phyloP scores from a whole-genome alignment of 2,888 invertebrate genomes.

The Ametastegia equiseti region DNA sequence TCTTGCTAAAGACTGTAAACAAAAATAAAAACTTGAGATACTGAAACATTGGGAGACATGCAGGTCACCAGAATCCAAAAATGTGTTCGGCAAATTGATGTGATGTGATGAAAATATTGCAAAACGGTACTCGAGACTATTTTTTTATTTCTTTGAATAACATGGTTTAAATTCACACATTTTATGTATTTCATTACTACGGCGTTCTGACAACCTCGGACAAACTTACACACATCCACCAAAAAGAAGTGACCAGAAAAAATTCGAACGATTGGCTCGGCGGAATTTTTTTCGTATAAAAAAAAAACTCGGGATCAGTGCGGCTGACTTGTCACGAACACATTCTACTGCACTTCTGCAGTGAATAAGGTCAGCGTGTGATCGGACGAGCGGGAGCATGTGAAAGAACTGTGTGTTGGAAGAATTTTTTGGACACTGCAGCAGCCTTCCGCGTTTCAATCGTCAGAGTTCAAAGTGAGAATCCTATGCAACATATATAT shows the following conservation, averaged over 20 bases:
- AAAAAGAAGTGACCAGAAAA: neutral
- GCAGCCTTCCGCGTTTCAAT: neutral
- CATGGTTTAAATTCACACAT: too few relatives aligned
- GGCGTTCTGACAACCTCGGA: too few relatives aligned
- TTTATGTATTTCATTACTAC: neutral
- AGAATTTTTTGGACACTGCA: conserved; percentile 8
- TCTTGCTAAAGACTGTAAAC: too few relatives aligned
- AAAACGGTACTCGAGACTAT: neutral
- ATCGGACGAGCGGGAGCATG: conserved; percentile 12
- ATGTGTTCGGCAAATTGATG: too few relatives aligned
- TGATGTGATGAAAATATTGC: neutral
- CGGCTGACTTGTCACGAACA: neutral
- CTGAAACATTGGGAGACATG: too few relatives aligned
- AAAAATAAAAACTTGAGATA: too few relatives aligned
- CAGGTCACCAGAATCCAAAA: too few relatives aligned
- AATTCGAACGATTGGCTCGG: neutral
- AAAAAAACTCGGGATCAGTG: neutral
- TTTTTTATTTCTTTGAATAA: neutral
- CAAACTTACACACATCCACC: too few relatives aligned
- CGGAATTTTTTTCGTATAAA: neutral
- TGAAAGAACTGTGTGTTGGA: neutral
- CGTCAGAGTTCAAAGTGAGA: conserved; percentile 8
- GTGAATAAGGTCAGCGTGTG: conserved; percentile 27
- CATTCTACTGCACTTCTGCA: neutral
- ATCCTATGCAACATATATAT: neutral